phyloP scores from a whole-genome alignment of 1,140 invertebrate genomes.

The Formica selysi region DNA sequence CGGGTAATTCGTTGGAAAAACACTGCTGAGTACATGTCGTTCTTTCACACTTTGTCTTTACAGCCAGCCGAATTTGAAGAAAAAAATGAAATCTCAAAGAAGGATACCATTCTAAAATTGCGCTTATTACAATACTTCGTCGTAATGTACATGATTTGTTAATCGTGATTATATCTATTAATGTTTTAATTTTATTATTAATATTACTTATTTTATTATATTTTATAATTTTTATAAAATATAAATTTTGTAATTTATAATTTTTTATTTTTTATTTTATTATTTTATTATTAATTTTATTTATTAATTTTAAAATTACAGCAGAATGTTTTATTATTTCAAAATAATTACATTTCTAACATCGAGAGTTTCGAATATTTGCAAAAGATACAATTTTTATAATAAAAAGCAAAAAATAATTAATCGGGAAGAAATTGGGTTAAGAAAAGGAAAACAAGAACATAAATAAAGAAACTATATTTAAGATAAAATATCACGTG shows the following conservation, averaged over 20 bases:
- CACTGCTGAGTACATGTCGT: neutral
- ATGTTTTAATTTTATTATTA: too few species aligned
- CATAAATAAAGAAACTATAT: neutral
- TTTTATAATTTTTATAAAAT: neutral
- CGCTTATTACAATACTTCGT: neutral
- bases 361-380: neutral
- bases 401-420: neutral
- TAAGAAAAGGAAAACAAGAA: neutral
- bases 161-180: neutral
- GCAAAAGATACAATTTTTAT: neutral
- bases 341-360: neutral
- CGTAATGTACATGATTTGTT: neutral
- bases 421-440: neutral
- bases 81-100: neutral
- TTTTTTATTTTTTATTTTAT: too few species aligned
- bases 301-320: neutral
- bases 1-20: slow-evolving; percentile 12
- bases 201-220: neutral
- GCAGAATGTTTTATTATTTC: neutral
- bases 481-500: neutral
- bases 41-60: slow-evolving; percentile 1
- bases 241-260: too few species aligned
- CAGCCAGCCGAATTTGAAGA: neutral
- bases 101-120: neutral
- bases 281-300: too few species aligned